Conservation (phyloP, 2,113 vertebrate species). For the Corythaeola cristata region DNA sequence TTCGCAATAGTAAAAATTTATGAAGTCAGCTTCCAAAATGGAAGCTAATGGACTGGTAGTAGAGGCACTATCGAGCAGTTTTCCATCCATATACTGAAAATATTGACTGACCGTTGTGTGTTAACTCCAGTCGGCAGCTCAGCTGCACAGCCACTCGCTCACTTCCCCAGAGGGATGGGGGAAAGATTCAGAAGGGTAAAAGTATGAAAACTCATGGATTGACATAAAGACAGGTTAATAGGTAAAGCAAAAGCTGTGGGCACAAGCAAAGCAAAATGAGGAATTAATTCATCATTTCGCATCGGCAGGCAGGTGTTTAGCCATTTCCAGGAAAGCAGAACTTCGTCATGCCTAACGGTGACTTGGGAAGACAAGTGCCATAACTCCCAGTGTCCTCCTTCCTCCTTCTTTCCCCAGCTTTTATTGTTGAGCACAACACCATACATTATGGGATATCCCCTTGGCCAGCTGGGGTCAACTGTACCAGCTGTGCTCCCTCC, state of each 20-base stretch:
- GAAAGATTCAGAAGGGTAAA: background rate
- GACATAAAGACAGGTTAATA: background rate
- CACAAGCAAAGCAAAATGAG: background rate
- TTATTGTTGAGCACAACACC: background rate
- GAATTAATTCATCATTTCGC: background rate
- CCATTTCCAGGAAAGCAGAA: background rate
- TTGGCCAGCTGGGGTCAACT: background rate
- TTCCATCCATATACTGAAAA: background rate
- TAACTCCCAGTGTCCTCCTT: background rate
- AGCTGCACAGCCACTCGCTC: background rate
- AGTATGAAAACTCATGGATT: background rate
- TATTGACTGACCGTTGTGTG: background rate
- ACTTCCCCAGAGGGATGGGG: fast-evolving
- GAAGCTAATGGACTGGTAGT: background rate
- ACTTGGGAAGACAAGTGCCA: background rate
- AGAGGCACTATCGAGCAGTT: background rate
- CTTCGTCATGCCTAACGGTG: background rate
- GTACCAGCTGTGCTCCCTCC: background rate
- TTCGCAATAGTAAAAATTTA: background rate
- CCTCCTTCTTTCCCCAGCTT: background rate
- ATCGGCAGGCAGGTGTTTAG: background rate
- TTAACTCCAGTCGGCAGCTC: background rate
- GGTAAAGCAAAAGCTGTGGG: background rate
- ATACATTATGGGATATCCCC: background rate
- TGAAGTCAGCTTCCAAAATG: background rate